Base-by-base conservation (phyloP, 2,888 invertebrate species). In the Cryptocheilus praepositus region DNA sequence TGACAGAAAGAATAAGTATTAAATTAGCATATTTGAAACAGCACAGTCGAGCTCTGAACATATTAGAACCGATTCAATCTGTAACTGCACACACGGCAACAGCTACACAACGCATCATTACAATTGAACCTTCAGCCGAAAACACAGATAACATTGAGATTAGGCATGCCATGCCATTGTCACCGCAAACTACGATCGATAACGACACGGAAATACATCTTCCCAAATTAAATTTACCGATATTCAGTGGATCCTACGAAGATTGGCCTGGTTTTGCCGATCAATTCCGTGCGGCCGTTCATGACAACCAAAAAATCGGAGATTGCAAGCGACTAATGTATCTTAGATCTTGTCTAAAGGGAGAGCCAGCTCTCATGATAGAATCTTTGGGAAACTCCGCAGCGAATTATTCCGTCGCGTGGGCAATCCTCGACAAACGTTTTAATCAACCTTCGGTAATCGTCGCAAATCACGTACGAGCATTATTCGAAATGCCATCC, bases 271-370 rank as follows among this genome's bases (percentile, higher is more conserved):
- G 25, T 3, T 25, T 62, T 18, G 2, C 36, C 0, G 66, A 61
- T 1, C 52, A 49, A 8, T 67, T 61, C n/a, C 51, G 36, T 25
- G 25, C 67, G 0, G 3, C 53, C 0, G 21, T 62, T 15, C 52
- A 67, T 44, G 57, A 67, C 0, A 67, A 53, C 7, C 3, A 2
- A 11, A 19, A 51, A 1, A 2, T 62, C 8, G 44, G 8, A 13
- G 67, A 67, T 19, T 51, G 56, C 2, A 16, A 28, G 13, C 51
- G 49, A 5, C 21, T 62, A 1, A 45, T 67, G 25, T 62, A 63
- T 43, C 36, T 63, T 0, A 8, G 58, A 36, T 67, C 67, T 0
- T 67, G 62, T 36, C 36, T 62, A 15, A 46, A 25, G 0, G 45
- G 16, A 3, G 53, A 61, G 25, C 56, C 66, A 0, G 56, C 57